These are phyloP conservation scores for Catamblyrhynchus diadema DNA, from an alignment of 2,797 vertebrate genomes.

Conservation along the genomic window DNA sequence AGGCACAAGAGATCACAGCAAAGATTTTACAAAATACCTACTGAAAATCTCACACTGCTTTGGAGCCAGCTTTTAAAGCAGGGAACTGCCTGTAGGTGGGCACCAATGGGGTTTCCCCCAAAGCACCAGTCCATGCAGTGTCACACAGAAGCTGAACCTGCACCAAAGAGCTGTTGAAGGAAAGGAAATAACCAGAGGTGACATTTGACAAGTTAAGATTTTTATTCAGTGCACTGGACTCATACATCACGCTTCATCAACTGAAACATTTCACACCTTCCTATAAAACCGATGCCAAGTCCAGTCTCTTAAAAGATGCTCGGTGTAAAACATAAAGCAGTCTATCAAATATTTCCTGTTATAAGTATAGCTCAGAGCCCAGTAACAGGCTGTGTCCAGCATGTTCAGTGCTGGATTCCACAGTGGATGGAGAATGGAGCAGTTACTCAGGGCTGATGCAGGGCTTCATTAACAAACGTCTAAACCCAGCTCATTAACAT, in stretches of 20 bases:
- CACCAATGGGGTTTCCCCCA: rapidly evolving
- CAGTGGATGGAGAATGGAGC: background rate
- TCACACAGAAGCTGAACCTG: background rate
- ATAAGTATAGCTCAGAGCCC: background rate
- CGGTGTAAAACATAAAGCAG: background rate
- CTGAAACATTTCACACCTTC: background rate
- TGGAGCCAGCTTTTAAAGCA: background rate
- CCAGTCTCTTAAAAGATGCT: background rate
- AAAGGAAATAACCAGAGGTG: background rate
- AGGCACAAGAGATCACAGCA: background rate
- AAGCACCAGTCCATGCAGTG: background rate
- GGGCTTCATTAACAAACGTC: background rate
- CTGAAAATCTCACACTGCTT: background rate
- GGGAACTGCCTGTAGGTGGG: background rate
- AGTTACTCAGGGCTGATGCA: background rate
- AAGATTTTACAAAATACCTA: background rate
- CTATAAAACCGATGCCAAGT: background rate
- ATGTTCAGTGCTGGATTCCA: background rate
- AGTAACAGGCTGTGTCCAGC: background rate
- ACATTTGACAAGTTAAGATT: background rate
- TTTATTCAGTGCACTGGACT: constrained; percentile 54
- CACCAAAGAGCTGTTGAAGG: background rate
- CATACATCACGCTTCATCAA: background rate
- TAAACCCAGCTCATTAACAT: background rate
- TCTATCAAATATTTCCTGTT: background rate